Base-by-base conservation (phyloP, 2,797 vertebrate genomes). In the Odontamblyopus rebecca region DNA sequence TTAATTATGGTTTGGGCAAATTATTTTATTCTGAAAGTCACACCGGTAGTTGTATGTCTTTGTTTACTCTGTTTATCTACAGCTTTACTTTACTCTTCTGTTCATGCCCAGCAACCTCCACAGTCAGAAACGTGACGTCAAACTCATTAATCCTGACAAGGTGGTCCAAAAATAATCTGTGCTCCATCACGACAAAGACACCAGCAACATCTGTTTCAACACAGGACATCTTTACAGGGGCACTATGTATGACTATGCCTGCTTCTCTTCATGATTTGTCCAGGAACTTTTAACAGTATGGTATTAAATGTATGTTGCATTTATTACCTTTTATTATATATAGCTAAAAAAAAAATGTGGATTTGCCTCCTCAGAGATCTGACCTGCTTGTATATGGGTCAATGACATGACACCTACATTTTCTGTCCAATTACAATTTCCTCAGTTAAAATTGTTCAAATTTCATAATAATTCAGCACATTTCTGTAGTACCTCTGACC, bases 21-120 rank as follows among this genome's bases (percentile, higher is more conserved):
- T 32, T 3, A 15, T 70, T 73, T 82, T 78, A 74, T 74, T 85
- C 68, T 68, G 32, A 75, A 73, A 23, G 19, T 1, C 0, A 6
- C 50, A 44, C 5, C 32, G 59, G 67, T 72, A 61, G 29, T 53
- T 41, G 19, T 6, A n/a, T 64, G 4, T 4, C 0, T 0, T 6
- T 67, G 15, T 67, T 48, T 29, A 63, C 0, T 18, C 29, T 26
- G 35, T 23, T 23, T 41, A 0, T 0, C 6, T 0, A 0, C 0
- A 15, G 0, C 1, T 61, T 76, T 15, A 63, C 50, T 12, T 8
- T 44, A 63, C 50, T 62, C n/a, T 29, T 60, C 59, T 66, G n/a
- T 51, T n/a, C 48, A 56, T n/a, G 53, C 48, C 27, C 19, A 26
- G 61, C 30, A 32, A 67, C 35, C 18, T 16, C 51, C 38, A 9